Base-by-base conservation (phyloP, 2,888 invertebrate genomes). In the Notodonta ziczac region DNA sequence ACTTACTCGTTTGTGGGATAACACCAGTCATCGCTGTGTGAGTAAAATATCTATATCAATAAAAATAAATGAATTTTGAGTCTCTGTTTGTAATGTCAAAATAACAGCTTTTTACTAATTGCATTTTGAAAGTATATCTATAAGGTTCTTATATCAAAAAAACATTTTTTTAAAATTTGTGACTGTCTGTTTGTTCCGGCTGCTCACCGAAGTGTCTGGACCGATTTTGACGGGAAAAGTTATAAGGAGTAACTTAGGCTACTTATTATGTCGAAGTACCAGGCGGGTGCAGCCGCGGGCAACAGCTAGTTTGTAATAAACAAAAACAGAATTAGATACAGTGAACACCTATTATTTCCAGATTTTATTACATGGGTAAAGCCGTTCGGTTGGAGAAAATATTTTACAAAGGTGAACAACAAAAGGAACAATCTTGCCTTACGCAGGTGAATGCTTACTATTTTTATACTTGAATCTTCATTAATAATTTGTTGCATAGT, bases 321-420 rank as follows among this genome's bases (percentile, higher is more conserved):
- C 14, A n/a, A 14, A 50, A 10, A 16, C 5, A 9, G 50, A 46
- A 46, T n/a, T 10, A 6, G 6, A 56, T 56, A 12, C 24, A 12
- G 32, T 13, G n/a, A 14, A n/a, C 12, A 24, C 24, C 24, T 40
- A 53, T 52, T 54, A 50, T 64, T 82, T 83, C 39, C 81, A 94
- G 94, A 80, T 91, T 93, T 70, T 89, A 84, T 73, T 94, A 88
- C 59, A 92, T 93, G 86, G 91, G 91, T 53, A 94, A 92, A 80
- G 87, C 93, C 42, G 78, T 90, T 56, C 81, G 89, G 51, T 77
- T 94, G 69, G 94, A 93, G 80, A 87, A 81, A 76, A 91, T 90
- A 81, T 91, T 88, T 73, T 91, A 93, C 62, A 88, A 85, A 81
- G 88, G 87, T 60, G 90, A 92, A 75, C 81, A 80, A 65, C 88